phyloP scores from a whole-genome alignment of 2,113 vertebrate genomes.

The Periophthalmus modestus region DNA sequence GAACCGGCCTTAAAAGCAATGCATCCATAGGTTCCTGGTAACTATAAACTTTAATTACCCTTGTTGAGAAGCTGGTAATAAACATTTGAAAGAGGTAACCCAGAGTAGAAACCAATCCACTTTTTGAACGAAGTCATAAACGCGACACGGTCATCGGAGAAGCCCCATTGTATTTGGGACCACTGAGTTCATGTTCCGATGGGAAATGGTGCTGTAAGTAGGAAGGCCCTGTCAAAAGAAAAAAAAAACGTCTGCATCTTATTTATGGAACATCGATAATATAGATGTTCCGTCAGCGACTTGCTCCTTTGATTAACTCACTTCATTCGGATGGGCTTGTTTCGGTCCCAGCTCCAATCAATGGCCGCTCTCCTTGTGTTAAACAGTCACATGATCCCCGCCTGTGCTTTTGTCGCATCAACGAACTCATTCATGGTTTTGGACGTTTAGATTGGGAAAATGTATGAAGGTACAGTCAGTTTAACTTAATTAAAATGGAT shows the following conservation, averaged over 20 bases:
- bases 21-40: not conserved
- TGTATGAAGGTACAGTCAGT: not conserved
- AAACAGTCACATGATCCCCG: constrained; percentile 54
- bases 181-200: constrained; percentile 26
- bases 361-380: constrained; percentile 54
- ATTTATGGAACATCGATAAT: constrained; percentile 73
- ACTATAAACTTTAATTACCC: not conserved
- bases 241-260: constrained; percentile 59
- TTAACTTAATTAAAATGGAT: no score
- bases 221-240: constrained; percentile 46
- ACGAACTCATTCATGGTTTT: constrained; percentile 38
- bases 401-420: constrained; percentile 48
- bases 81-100: not conserved
- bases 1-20: not conserved
- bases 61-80: not conserved
- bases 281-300: constrained; percentile 64
- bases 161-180: constrained; percentile 14
- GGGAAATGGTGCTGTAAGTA: constrained; percentile 47
- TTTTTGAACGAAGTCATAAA: constrained; percentile 1
- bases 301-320: constrained; percentile 74
- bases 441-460: constrained; percentile 37
- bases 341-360: constrained; percentile 53
- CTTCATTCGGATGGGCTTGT: constrained; percentile 64
- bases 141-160: not conserved
- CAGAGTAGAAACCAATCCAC: not conserved